Conservation (phyloP, 2,888 invertebrate species). For the Mesorhabditis spiculigera region DNA sequence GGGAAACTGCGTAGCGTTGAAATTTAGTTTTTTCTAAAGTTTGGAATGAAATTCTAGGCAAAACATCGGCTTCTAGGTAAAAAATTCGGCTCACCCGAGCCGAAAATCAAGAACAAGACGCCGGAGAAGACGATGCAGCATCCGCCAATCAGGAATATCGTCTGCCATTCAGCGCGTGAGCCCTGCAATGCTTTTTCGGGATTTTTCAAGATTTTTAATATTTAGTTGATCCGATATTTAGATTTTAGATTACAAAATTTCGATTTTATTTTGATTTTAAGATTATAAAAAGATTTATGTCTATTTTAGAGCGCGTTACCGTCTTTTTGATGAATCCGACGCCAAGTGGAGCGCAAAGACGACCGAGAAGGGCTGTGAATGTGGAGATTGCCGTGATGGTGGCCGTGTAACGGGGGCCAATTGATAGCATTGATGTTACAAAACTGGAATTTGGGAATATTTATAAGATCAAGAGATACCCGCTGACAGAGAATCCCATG, state of each 20-base stretch:
- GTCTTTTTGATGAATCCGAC: conserved; percentile 33
- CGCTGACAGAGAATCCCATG: conserved; percentile 1
- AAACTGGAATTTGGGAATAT: conserved; percentile 25
- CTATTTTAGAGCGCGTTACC: conserved; percentile 9
- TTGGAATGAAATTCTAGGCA: too few relatives aligned
- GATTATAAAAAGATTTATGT: too few relatives aligned
- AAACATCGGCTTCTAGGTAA: too few relatives aligned
- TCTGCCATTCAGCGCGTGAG: conserved; percentile 27
- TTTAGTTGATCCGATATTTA: not conserved
- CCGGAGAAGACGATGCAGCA: conserved; percentile 26
- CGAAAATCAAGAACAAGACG: conserved; percentile 26
- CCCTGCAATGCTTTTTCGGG: conserved; percentile 16
- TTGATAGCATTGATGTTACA: conserved; percentile 38
- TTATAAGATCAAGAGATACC: not conserved
- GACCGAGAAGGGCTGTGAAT: conserved; percentile 36
- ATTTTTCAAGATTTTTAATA: not conserved
- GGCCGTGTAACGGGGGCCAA: conserved; percentile 45
- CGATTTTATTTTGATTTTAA: not conserved
- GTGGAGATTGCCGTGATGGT: conserved; percentile 43
- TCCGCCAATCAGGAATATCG: conserved; percentile 24
- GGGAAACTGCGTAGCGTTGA: too few relatives aligned
- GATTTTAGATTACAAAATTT: not conserved
- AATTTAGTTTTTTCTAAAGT: too few relatives aligned
- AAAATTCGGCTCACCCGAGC: conserved; percentile 19
- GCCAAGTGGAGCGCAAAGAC: conserved; percentile 28